These are phyloP conservation scores for Microtus oregoni DNA, from an alignment of 2,113 vertebrate genomes.

Conservation along the genomic window DNA sequence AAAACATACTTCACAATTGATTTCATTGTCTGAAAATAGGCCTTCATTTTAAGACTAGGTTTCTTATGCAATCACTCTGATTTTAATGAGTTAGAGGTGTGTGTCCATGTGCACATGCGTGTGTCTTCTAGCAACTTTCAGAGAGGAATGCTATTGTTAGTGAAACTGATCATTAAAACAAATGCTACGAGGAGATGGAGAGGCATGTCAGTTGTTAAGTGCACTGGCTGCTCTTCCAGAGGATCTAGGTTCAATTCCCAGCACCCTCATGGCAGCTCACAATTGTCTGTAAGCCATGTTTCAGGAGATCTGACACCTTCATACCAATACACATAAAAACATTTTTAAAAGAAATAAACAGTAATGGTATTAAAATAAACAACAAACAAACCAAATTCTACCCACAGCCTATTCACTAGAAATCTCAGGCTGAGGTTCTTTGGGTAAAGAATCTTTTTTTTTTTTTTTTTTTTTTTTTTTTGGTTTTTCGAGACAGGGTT, in stretches of 20 bases:
- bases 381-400: neutral
- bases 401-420: slow-evolving; percentile 54
- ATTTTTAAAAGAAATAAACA: neutral
- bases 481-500: too few relatives aligned
- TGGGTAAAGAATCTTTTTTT: slow-evolving; percentile 40
- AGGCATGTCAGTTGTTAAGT: too few relatives aligned
- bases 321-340: neutral
- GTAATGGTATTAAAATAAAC: neutral
- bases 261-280: neutral
- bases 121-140: slow-evolving; percentile 44
- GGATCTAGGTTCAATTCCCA: neutral
- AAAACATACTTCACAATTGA: neutral
- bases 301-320: neutral
- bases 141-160: slow-evolving; percentile 22
- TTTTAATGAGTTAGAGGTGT: slow-evolving; percentile 34
- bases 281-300: neutral
- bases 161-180: slow-evolving; percentile 70
- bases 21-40: neutral
- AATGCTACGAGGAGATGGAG: neutral
- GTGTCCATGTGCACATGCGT: neutral
- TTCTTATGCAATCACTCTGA: slow-evolving; percentile 49
- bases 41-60: slow-evolving; percentile 13
- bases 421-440: slow-evolving; percentile 32
- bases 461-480: too few relatives aligned
- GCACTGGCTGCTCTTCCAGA: too few relatives aligned